Conservation (phyloP, 2,113 vertebrate species). For the Serinus canaria region DNA sequence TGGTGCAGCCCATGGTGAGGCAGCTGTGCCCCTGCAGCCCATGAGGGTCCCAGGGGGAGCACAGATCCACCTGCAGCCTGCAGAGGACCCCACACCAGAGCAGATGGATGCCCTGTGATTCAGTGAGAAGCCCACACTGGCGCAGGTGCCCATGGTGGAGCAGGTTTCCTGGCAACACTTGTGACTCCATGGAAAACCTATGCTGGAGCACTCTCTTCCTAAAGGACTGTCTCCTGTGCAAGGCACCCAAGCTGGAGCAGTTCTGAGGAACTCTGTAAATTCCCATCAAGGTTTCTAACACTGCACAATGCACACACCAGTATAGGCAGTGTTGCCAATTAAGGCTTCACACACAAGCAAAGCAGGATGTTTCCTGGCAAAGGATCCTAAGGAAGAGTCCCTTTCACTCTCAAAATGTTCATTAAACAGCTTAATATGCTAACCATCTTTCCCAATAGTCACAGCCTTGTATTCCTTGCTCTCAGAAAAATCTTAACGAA, state of each 20-base stretch:
- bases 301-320: background rate
- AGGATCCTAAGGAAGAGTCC: background rate
- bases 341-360: background rate
- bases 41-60: no score
- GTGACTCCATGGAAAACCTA: background rate
- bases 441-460: background rate
- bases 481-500: background rate
- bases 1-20: background rate
- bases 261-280: background rate
- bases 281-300: background rate
- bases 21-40: background rate
- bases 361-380: background rate
- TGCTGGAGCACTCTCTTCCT: background rate
- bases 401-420: background rate
- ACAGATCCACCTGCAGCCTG: accelerated
- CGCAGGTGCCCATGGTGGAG: background rate
- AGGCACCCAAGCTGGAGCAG: background rate
- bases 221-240: background rate
- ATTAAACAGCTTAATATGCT: background rate
- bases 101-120: background rate
- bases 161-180: background rate
- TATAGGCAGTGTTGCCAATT: background rate
- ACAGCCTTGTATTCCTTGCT: background rate
- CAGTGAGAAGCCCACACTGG: background rate
- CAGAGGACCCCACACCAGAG: background rate